These are phyloP conservation scores for Phyto melanocephala DNA, from an alignment of 2,888 invertebrate species.

Conservation along the genomic window DNA sequence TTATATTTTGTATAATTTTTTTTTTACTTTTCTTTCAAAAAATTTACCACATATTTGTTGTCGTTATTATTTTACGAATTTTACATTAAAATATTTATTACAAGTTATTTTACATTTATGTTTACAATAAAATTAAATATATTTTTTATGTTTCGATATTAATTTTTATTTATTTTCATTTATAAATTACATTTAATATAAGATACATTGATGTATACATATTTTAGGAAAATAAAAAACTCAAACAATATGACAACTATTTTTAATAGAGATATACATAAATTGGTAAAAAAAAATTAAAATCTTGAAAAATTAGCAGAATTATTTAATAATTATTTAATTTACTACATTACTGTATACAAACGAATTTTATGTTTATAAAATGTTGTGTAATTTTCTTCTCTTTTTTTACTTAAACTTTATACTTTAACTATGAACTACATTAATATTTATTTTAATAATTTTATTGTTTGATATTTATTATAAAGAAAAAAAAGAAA, in stretches of 20 bases:
- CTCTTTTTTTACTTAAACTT: slow-evolving; percentile 11
- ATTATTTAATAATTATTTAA: neutral
- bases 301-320: slow-evolving; percentile 16
- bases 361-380: slow-evolving; percentile 17
- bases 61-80: slow-evolving; percentile 32
- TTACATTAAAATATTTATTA: slow-evolving; percentile 45
- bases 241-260: slow-evolving; percentile 13
- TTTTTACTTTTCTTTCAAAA: slow-evolving; percentile 47
- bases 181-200: slow-evolving; percentile 18
- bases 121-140: slow-evolving; percentile 15
- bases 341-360: neutral
- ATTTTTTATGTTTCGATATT: slow-evolving; percentile 7
- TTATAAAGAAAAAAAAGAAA: neutral
- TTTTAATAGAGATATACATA: slow-evolving; percentile 5
- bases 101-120: slow-evolving; percentile 50
- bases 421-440: slow-evolving; percentile 31
- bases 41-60: slow-evolving; percentile 42
- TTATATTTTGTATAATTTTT: slow-evolving; percentile 22
- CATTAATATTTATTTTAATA: slow-evolving; percentile 6
- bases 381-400: slow-evolving; percentile 2
- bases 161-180: neutral
- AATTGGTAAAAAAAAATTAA: neutral
- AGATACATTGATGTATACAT: slow-evolving; percentile 1
- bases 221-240: neutral
- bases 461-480: neutral